Conservation (phyloP, 2,888 invertebrate species). For the Mythimna albipuncta region DNA sequence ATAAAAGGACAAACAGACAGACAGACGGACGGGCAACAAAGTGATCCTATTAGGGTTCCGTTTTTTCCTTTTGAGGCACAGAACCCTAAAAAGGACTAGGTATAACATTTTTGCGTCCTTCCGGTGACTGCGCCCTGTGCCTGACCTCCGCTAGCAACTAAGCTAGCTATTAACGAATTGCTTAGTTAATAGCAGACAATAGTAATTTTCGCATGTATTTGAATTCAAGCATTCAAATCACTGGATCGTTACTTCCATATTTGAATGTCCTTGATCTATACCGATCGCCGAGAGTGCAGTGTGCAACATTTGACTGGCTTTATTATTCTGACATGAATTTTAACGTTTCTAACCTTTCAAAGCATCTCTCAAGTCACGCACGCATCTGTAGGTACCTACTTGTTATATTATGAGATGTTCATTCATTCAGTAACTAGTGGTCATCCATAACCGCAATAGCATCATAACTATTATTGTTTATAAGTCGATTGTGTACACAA, state of each 20-base stretch:
- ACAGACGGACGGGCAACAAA: no score
- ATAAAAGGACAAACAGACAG: no score
- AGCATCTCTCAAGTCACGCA: conserved; percentile 41
- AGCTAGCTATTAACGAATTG: no score
- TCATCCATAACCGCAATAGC: conserved; percentile 58
- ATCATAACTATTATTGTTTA: conserved; percentile 40
- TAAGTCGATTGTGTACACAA: conserved; percentile 4
- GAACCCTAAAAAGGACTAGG: no score
- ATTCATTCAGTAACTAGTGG: conserved; percentile 40
- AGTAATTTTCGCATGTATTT: conserved; percentile 11
- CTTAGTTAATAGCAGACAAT: conserved; percentile 3
- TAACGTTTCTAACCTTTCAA: conserved; percentile 59
- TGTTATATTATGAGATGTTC: conserved; percentile 22
- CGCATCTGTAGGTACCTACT: conserved; percentile 16
- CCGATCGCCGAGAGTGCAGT: conserved; percentile 56
- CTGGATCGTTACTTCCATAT: conserved; percentile 46
- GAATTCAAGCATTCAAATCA: conserved; percentile 29
- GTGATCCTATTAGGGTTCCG: no score
- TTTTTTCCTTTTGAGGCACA: no score
- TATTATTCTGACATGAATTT: conserved; percentile 59
- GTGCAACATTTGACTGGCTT: conserved; percentile 64
- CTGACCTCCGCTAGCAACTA: no score
- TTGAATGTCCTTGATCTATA: conserved; percentile 81
- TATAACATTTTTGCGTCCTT: no score
- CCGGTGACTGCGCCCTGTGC: no score